Conservation (phyloP, 2,888 invertebrate species). For the Sipha maydis region DNA sequence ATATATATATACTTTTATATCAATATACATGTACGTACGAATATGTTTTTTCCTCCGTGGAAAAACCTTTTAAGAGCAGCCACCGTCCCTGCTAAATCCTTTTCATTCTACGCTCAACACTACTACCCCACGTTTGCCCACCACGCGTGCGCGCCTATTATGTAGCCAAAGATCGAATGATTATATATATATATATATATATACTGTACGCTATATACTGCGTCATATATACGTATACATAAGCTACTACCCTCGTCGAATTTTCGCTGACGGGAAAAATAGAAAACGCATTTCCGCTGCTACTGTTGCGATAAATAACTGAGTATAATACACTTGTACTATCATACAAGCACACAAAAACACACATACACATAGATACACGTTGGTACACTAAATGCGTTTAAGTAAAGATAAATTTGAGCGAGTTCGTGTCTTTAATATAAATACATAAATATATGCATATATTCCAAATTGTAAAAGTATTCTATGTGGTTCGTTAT, state of each 20-base stretch:
- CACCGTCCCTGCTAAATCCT: constrained; percentile 7
- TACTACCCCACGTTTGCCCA: background rate
- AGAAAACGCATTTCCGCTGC: background rate
- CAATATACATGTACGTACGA: background rate
- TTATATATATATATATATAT: background rate
- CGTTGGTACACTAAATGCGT: background rate
- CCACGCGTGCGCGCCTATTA: too few relatives aligned
- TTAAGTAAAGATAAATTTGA: too few relatives aligned
- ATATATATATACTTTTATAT: too few relatives aligned
- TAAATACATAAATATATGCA: background rate
- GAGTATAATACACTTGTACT: background rate
- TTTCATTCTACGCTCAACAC: background rate
- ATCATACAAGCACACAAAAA: too few relatives aligned
- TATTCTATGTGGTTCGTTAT: too few relatives aligned
- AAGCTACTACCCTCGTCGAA: background rate
- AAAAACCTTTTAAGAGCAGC: constrained; percentile 25
- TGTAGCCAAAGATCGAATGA: background rate
- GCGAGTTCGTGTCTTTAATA: background rate
- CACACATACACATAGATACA: too few relatives aligned
- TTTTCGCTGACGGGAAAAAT: background rate
- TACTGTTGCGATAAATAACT: background rate
- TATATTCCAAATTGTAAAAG: too few relatives aligned
- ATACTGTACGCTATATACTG: too few relatives aligned
- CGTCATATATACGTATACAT: background rate
- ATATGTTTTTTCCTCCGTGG: background rate